Evolutionary conservation across 2,797 vertebrate species (phyloP), one percentile per base, ranked within the genome.

Genomic region (Scyliorhinus canicula): DNA sequence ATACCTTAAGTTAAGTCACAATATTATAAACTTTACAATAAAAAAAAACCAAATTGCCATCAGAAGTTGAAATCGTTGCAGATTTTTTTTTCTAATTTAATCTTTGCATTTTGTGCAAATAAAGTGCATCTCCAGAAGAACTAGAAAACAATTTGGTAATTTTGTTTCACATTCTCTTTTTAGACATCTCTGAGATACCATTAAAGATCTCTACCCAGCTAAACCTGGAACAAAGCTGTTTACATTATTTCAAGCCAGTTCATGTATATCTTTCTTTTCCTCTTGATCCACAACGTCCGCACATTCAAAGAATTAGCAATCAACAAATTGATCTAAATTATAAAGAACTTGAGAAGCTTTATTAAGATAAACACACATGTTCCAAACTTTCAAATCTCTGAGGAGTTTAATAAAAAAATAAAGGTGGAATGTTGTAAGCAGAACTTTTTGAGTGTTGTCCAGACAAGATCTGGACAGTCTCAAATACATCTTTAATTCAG

Each of bases 311-410:
- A 50, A 14, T 35, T 74, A 74, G 93, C 47, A 50, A 74, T 74
- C 69, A 74, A 55, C 67, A 94, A 94, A 94, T 71, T 93, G 65
- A 71, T 69, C 65, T 93, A 50, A 93, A 93, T 94, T 94, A 74
- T 67, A 94, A 74, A 94, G 93, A 55, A 44, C 65, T 93, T 67
- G 65, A 50, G 91, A 65, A 93, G 67, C 5, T 91, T 63, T 94
- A 50, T 74, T 94, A 28, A 52, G 93, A 74, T 31, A 65, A 74
- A 74, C 67, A 60, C 65, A 74, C 47, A 94, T 94, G 93, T 94
- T 94, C 93, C 31, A 50, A 52, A 74, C 28, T 65, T 26, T 12
- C 9, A 94, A 94, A 94, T 74, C 65, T 74, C 93, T n/a, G 67
- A n/a, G 93, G 67, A 74, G 31, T 9, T 94, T 71, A 12, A 31